Conservation (phyloP, 1,140 invertebrate species). For the Neoseiulus cucumeris region DNA sequence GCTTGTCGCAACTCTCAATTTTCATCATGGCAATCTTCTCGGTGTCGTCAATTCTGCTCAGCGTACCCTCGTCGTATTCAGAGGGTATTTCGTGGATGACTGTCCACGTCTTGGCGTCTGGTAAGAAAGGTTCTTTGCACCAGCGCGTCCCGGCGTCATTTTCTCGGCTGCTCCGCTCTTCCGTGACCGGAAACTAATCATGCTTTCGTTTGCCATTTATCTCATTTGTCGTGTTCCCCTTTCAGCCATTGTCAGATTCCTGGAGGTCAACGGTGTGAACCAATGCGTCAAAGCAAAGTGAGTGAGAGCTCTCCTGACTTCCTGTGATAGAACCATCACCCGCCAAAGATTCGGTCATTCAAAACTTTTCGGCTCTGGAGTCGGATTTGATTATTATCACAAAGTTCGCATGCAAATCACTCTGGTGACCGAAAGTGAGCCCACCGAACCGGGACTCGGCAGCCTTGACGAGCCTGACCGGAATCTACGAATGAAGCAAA, state of each 20-base stretch:
- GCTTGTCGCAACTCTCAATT: background rate
- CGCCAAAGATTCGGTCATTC: no score
- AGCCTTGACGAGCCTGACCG: no score
- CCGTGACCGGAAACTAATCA: no score
- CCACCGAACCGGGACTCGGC: no score
- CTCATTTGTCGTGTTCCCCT: background rate
- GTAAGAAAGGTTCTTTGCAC: background rate
- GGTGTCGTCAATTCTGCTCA: background rate
- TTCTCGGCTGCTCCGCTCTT: background rate
- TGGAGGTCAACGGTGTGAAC: background rate
- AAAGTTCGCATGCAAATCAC: no score
- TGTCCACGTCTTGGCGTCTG: background rate
- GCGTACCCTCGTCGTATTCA: background rate
- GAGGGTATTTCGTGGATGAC: constrained; percentile 1
- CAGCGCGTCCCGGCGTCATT: background rate
- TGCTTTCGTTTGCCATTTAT: background rate
- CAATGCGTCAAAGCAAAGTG: background rate
- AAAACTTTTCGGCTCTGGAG: no score
- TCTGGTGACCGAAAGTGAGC: no score
- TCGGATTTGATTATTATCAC: no score
- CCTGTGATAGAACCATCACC: no score
- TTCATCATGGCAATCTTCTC: background rate
- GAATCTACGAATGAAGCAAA: no score
- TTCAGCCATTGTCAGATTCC: background rate
- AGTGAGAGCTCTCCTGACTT: background rate